These are phyloP conservation scores for Lepidothrix coronata DNA, from an alignment of 2,113 vertebrate species.

Conservation along the genomic window DNA sequence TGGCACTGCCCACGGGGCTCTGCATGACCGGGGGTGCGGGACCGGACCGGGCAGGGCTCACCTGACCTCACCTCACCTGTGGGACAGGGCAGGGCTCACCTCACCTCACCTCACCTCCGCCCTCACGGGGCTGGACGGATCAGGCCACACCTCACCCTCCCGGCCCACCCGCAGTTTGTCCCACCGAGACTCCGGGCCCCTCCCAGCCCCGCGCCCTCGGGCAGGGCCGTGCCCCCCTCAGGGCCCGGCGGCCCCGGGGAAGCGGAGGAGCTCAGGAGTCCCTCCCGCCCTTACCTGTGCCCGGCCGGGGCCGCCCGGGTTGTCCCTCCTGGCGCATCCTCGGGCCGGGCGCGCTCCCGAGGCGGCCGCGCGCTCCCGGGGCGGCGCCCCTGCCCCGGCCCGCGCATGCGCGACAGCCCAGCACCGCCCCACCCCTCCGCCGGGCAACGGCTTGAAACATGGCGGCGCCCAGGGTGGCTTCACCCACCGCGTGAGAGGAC, in stretches of 20 bases:
- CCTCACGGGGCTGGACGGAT: too few species aligned
- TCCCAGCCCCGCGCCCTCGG: not conserved
- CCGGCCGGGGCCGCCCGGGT: not conserved
- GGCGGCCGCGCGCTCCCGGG: not conserved
- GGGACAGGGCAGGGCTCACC: not conserved
- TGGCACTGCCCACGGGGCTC: not conserved
- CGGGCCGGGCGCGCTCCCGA: not conserved
- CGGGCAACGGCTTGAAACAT: not conserved
- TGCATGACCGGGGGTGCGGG: accelerated
- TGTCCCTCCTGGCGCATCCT: not conserved
- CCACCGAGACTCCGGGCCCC: not conserved
- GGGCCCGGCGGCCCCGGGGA: too few species aligned
- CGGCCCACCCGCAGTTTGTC: not conserved
- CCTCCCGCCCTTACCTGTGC: not conserved
- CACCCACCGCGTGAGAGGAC: accelerated
- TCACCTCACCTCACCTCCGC: not conserved
- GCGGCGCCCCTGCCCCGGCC: not conserved
- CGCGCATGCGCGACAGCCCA: not conserved
- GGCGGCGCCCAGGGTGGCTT: accelerated
- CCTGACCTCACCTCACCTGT: not conserved
- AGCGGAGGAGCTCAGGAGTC: too few species aligned
- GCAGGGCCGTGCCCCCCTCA: not conserved
- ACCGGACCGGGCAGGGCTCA: not conserved
- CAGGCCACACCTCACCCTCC: not conserved
- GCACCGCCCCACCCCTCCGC: not conserved